Percentiles rank a stretch among this genome's conserved stretches.
Conservation (phyloP, 1,140 invertebrate genomes). For the Eriosoma lanigerum region DNA sequence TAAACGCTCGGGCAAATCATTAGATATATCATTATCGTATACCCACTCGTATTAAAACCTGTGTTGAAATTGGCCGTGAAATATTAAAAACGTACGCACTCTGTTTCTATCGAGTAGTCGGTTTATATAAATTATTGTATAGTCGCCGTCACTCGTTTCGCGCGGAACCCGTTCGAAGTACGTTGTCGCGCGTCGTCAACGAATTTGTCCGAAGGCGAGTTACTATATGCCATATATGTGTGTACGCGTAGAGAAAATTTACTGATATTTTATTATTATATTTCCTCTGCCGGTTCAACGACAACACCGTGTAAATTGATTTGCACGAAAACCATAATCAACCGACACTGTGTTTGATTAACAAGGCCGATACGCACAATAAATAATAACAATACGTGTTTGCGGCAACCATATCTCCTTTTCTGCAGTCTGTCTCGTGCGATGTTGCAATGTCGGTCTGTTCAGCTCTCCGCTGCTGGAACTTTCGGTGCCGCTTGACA, state of each 20-base stretch:
- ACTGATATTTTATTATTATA: not conserved
- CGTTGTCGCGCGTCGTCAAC: not conserved
- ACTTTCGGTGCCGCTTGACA: not conserved
- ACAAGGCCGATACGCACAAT: conserved; percentile 29
- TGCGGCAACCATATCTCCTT: not conserved
- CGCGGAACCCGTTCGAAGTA: not conserved
- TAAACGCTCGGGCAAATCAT: too few relatives aligned
- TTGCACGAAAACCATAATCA: conserved; percentile 43
- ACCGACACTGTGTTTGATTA: conserved; percentile 19
- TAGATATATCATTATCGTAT: too few relatives aligned
- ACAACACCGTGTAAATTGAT: conserved; percentile 42
- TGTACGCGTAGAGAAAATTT: not conserved
- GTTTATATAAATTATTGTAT: too few relatives aligned
- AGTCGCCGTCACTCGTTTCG: too few relatives aligned
- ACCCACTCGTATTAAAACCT: too few relatives aligned
- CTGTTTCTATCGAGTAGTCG: too few relatives aligned
- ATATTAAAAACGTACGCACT: too few relatives aligned
- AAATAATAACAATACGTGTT: too few relatives aligned
- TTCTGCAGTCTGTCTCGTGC: not conserved
- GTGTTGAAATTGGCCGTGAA: too few relatives aligned
- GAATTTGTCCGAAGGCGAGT: not conserved
- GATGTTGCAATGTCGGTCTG: not conserved
- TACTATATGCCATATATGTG: not conserved
- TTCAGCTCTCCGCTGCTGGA: not conserved
- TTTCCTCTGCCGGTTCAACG: conserved; percentile 16